Evolutionary conservation across 2,888 invertebrate genomes (phyloP).

Genomic region (Coleophora deauratella): DNA sequence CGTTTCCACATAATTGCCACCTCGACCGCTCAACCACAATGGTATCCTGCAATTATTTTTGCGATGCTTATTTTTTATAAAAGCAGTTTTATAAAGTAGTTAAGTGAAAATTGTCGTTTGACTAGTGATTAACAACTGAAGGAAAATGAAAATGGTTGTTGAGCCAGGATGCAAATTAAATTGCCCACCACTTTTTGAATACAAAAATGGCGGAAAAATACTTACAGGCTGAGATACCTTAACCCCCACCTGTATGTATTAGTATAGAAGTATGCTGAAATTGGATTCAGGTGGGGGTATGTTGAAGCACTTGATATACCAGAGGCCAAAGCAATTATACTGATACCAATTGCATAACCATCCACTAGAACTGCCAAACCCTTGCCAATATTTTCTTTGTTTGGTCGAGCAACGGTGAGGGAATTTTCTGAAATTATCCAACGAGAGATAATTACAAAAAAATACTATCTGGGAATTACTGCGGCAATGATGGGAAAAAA

Average conservation of each 20-base stretch:
- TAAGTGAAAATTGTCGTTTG: no score
- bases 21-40: conserved; percentile 38
- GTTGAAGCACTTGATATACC: conserved; percentile 25
- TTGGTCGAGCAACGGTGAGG: conserved; percentile 17
- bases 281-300: conserved; percentile 34
- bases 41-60: conserved; percentile 38
- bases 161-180: no score
- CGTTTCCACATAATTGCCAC: conserved; percentile 36
- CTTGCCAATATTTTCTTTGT: conserved; percentile 20
- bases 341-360: conserved; percentile 36
- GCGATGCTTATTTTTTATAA: no score
- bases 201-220: no score
- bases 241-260: conserved; percentile 43
- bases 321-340: conserved; percentile 30
- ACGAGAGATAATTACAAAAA: no score
- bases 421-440: conserved; percentile 21
- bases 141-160: no score
- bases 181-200: no score
- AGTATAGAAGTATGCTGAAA: conserved; percentile 39
- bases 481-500: no score
- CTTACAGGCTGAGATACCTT: conserved; percentile 47
- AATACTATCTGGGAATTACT: no score
- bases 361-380: conserved; percentile 38
- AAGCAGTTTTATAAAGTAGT: no score
- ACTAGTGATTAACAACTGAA: no score